Conservation (phyloP, 2,888 invertebrate genomes). For the Monoplex corrugatus region DNA sequence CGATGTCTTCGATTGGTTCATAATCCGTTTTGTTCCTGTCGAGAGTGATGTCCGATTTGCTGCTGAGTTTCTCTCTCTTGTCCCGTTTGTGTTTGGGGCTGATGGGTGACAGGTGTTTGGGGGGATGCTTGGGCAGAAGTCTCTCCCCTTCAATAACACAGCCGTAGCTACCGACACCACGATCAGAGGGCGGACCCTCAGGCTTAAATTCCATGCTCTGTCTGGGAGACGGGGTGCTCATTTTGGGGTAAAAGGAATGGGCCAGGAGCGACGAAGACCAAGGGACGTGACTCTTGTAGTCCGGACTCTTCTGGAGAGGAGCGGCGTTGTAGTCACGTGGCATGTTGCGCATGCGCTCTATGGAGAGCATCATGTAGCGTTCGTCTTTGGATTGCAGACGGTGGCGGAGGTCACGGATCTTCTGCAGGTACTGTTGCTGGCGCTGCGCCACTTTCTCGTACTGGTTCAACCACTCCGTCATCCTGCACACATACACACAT, state of each 20-base stretch:
- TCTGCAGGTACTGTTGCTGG: slow-evolving; percentile 66
- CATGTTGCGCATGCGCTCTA: slow-evolving; percentile 43
- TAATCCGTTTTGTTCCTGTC: slow-evolving; percentile 68
- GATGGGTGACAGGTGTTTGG: not conserved
- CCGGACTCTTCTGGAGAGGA: not conserved
- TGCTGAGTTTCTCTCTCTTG: not conserved
- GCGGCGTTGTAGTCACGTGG: not conserved
- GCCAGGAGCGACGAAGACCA: slow-evolving; percentile 28
- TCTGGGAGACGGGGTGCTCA: not conserved
- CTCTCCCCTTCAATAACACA: slow-evolving; percentile 41
- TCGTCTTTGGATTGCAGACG: slow-evolving; percentile 55
- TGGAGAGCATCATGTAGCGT: slow-evolving; percentile 44
- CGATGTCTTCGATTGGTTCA: slow-evolving; percentile 70
- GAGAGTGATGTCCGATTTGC: slow-evolving; percentile 44
- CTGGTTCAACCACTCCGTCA: slow-evolving; percentile 67
- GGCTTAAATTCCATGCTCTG: not conserved
- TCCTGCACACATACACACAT: slow-evolving; percentile 42
- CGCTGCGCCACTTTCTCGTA: slow-evolving; percentile 66
- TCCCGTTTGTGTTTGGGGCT: not conserved
- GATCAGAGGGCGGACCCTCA: not conserved
- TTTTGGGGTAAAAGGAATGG: slow-evolving; percentile 33
- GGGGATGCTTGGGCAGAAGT: slow-evolving; percentile 28
- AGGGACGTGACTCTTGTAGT: slow-evolving; percentile 43
- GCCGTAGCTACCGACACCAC: not conserved
- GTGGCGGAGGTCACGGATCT: slow-evolving; percentile 64